Base-by-base conservation (phyloP, 1,140 invertebrate species). In the Araneus ventricosus region DNA sequence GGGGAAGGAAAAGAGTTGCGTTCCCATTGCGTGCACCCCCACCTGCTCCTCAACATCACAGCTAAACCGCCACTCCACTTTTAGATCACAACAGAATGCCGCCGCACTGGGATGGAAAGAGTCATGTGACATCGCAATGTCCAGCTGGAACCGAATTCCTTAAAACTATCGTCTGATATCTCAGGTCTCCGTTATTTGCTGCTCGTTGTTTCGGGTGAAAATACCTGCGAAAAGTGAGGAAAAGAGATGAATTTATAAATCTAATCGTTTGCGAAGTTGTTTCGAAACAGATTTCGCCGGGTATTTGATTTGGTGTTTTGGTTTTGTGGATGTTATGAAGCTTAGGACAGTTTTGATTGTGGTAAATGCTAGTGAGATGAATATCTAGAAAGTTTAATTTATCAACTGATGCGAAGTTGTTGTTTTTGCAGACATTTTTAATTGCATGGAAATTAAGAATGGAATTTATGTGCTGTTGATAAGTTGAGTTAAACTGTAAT, bases 21-120 rank as follows among this genome's bases (percentile, higher is more conserved):
- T 82, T 82, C 79, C 79, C 37, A 82, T n/a, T 82, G 79, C 37
- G 22, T 41, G 79, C 39, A 7, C 70, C 86, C n/a, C 41, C 39
- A 89, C 70, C 67, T 41, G 41, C 39, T 63, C 88, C 67, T 41
- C 88, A 30, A 79, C 88, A 27, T 79, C 88, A 52, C 70, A 41
- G 88, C 37, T 63, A 75, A 75, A 75, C 70, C 70, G 70, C 86
- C 86, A 88, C 30, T 88, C 61, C 30, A 75, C 30, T 75, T 75
- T 75, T 34, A 20, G 27, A 20, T 75, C 70, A 75, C 70, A 75
- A 75, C 70, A 75, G 70, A 75, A 75, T 75, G 70, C 70, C 70
- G 70, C 30, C 70, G 70, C 70, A 37, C 17, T 75, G 70, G 70
- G 70, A 75, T 75, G 30, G 70, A 75, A 75, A 30, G 70, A 75